phyloP scores from a whole-genome alignment of 2,888 invertebrate genomes.

The Smittia aterrima region DNA sequence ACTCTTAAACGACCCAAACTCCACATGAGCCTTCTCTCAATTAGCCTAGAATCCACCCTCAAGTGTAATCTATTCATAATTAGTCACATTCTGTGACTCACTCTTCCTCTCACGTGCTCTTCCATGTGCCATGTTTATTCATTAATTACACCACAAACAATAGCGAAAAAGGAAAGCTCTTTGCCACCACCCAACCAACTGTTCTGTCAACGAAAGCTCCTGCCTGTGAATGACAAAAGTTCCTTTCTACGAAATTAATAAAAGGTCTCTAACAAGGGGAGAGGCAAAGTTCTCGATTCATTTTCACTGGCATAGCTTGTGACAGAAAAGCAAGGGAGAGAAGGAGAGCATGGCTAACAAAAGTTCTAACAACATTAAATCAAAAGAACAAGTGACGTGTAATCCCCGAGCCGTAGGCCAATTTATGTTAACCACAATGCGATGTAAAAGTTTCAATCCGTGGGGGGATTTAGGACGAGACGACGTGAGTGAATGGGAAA shows the following conservation, averaged over 20 bases:
- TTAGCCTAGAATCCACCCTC: slow-evolving; percentile 4
- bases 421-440: slow-evolving; percentile 4
- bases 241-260: background rate
- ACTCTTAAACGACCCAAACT: background rate
- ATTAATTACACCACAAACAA: slow-evolving; percentile 37
- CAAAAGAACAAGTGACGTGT: background rate
- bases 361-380: background rate
- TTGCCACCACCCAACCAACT: background rate
- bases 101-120: background rate
- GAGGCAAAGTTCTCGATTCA: background rate
- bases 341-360: background rate
- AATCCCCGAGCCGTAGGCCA: slow-evolving; percentile 17
- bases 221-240: background rate
- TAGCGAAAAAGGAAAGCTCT: background rate
- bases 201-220: too few species aligned
- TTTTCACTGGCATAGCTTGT: background rate
- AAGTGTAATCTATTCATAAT: slow-evolving; percentile 40
- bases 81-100: slow-evolving; percentile 32
- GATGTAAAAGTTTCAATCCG: slow-evolving; percentile 16
- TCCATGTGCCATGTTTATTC: slow-evolving; percentile 30
- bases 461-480: background rate
- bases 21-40: background rate
- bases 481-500: background rate
- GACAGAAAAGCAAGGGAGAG: background rate
- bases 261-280: background rate